These are phyloP conservation scores for Bostrychus sinensis DNA, from an alignment of 2,113 vertebrate genomes.

Conservation along the genomic window DNA sequence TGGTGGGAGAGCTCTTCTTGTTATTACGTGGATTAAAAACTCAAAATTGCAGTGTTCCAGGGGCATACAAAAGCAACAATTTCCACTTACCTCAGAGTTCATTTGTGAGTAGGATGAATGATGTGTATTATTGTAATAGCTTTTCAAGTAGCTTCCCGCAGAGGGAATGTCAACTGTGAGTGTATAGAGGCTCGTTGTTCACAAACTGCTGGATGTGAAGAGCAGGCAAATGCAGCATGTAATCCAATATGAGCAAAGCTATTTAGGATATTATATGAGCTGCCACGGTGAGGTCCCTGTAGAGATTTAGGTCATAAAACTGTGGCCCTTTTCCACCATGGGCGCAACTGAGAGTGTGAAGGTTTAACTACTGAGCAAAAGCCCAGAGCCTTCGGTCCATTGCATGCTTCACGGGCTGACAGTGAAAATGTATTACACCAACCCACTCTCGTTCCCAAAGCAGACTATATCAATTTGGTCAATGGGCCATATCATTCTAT, in stretches of 20 bases:
- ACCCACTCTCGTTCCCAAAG: background rate
- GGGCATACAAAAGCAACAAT: conserved; percentile 13
- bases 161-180: conserved; percentile 39
- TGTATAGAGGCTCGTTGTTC: conserved; percentile 61
- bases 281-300: conserved; percentile 53
- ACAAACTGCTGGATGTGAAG: conserved; percentile 59
- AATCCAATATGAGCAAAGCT: conserved; percentile 68
- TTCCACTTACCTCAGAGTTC: conserved; percentile 42
- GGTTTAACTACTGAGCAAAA: conserved; percentile 48
- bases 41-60: conserved; percentile 9
- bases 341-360: conserved; percentile 61
- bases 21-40: conserved; percentile 32
- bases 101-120: conserved; percentile 54
- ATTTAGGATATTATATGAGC: conserved; percentile 70
- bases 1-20: background rate
- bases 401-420: conserved; percentile 24
- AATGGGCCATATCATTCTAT: conserved; percentile 3
- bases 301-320: conserved; percentile 58
- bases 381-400: background rate
- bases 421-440: background rate
- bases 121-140: conserved; percentile 58
- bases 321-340: conserved; percentile 50
- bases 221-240: conserved; percentile 56
- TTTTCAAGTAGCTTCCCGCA: conserved; percentile 63
- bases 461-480: conserved; percentile 1